These are phyloP conservation scores for Ahaetulla prasina DNA, from an alignment of 2,113 vertebrate species.

Conservation along the genomic window DNA sequence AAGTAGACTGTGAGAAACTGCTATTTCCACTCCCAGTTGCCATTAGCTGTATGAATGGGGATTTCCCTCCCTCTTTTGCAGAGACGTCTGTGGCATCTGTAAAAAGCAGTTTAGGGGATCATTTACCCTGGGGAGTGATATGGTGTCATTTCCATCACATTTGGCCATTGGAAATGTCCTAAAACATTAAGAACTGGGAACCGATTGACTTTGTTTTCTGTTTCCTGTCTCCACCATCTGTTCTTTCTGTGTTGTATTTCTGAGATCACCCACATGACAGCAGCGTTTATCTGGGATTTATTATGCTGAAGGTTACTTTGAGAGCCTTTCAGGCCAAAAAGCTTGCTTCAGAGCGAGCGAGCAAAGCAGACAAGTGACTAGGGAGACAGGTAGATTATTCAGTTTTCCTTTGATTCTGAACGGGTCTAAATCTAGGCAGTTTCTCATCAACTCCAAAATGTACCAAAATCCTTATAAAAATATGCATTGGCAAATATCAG, in stretches of 20 bases:
- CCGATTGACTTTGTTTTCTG: background rate
- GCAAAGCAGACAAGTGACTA: background rate
- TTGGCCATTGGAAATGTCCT: background rate
- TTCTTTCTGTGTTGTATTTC: background rate
- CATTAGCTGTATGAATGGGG: background rate
- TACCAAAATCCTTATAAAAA: background rate
- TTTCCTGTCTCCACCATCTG: background rate
- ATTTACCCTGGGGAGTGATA: background rate
- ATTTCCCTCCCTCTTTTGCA: background rate
- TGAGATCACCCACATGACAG: background rate
- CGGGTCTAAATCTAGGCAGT: background rate
- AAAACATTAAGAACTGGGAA: background rate
- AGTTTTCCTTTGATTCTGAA: background rate
- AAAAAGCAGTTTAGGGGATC: background rate
- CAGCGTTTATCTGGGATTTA: background rate
- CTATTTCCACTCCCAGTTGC: background rate
- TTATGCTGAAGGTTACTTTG: background rate
- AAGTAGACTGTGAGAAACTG: background rate
- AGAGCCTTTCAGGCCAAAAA: background rate
- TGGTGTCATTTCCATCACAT: background rate
- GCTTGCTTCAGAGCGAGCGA: background rate
- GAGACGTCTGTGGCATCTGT: background rate
- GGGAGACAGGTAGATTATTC: background rate
- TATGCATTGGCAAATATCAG: too few species aligned
- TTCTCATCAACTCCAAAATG: background rate